Evolutionary conservation across 1,140 invertebrate genomes (phyloP).

Genomic region (Polypedilum vanderplanki): DNA sequence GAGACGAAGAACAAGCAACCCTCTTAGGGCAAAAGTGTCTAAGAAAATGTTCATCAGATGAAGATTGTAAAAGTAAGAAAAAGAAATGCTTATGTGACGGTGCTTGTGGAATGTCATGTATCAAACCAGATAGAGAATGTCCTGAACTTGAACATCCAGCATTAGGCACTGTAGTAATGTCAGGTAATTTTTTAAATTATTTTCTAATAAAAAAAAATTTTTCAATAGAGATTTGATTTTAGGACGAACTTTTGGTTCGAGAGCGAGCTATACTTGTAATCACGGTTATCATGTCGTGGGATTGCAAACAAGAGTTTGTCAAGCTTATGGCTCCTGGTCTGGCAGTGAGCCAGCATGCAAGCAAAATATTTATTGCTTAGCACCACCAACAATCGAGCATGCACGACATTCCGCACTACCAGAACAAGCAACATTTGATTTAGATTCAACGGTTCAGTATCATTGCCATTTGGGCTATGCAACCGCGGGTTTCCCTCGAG

Average conservation of each 20-base stretch:
- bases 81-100: constrained; percentile 96
- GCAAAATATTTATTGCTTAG: constrained; percentile 81
- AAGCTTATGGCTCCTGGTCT: constrained; percentile 89
- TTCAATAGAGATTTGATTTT: too few species aligned
- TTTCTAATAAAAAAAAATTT: too few species aligned
- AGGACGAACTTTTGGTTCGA: constrained; percentile 58
- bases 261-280: constrained; percentile 77
- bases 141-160: constrained; percentile 63
- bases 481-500: constrained; percentile 71
- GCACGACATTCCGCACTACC: constrained; percentile 77
- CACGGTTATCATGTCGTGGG: constrained; percentile 82
- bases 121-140: constrained; percentile 71
- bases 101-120: constrained; percentile 92
- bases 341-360: constrained; percentile 80
- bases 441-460: constrained; percentile 81
- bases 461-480: constrained; percentile 84
- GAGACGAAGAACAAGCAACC: constrained; percentile 63
- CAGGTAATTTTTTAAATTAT: constrained; percentile 45
- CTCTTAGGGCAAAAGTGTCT: constrained; percentile 75
- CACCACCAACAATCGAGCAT: constrained; percentile 79
- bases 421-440: constrained; percentile 74
- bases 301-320: constrained; percentile 71
- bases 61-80: constrained; percentile 94
- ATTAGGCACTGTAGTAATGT: constrained; percentile 62
- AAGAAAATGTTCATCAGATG: constrained; percentile 86